Evolutionary conservation across 2,797 vertebrate species (phyloP).

Genomic region (Crax fasciolata): DNA sequence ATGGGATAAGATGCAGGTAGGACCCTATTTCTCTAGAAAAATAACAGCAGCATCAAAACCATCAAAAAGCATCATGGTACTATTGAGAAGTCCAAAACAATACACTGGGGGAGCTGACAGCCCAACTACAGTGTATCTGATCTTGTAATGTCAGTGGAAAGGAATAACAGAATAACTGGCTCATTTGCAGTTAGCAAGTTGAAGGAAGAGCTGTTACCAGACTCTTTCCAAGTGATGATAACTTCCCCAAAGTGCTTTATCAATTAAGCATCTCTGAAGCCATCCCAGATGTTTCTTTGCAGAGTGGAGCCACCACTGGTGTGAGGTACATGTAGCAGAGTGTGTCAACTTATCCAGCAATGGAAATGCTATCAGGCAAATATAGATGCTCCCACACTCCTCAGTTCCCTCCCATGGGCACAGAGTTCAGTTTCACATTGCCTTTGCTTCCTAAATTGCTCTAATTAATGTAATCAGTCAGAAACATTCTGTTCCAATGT

Average conservation of each 20-base stretch:
- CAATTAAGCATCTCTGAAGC: conserved; percentile 20
- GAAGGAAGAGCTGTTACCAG: neutral
- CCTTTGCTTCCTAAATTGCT: conserved; percentile 34
- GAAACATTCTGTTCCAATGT: neutral
- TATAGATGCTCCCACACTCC: neutral
- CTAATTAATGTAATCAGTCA: conserved; percentile 24
- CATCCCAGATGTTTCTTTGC: conserved; percentile 9
- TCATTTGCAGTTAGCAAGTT: neutral
- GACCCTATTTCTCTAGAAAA: neutral
- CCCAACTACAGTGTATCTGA: neutral
- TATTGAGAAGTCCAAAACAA: conserved; percentile 33
- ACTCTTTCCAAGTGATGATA: neutral
- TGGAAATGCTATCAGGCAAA: neutral
- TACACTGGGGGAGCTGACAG: neutral
- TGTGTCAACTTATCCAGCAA: neutral
- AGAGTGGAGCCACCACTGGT: neutral
- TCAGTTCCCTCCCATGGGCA: neutral
- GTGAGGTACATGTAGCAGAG: neutral
- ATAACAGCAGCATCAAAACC: neutral
- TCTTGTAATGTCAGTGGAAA: neutral
- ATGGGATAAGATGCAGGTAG: neutral
- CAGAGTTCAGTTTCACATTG: conserved; percentile 1
- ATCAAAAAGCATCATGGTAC: neutral
- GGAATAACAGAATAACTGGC: neutral
- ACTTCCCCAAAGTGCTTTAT: neutral